Conservation (phyloP, 2,113 vertebrate genomes). For the Damaliscus lunatus region DNA sequence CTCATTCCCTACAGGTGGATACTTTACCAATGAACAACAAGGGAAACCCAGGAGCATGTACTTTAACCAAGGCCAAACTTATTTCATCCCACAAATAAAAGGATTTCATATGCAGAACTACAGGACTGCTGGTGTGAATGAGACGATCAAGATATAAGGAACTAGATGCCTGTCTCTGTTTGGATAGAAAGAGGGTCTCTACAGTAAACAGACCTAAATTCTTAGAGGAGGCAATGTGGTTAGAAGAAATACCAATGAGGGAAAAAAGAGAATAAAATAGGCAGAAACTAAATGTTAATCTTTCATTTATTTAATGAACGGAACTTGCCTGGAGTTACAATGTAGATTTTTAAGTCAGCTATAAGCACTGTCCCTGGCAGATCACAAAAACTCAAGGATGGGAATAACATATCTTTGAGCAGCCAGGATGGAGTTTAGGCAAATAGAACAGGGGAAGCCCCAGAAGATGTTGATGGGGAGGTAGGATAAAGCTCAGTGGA, state of each 20-base stretch:
- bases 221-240: not conserved
- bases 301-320: not conserved
- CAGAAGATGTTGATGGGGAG: not conserved
- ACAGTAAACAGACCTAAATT: not conserved
- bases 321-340: not conserved
- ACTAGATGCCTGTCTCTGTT: not conserved
- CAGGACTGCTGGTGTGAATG: not conserved
- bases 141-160: not conserved
- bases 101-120: not conserved
- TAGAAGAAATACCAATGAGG: not conserved
- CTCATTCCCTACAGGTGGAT: not conserved
- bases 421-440: not conserved
- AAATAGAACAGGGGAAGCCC: not conserved
- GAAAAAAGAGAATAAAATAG: not conserved
- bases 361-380: not conserved
- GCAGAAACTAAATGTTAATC: not conserved
- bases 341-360: not conserved
- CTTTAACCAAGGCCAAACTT: not conserved
- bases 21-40: not conserved
- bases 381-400: not conserved
- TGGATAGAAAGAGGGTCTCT: not conserved
- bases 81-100: constrained; percentile 19
- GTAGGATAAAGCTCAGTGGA: not conserved
- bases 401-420: not conserved
- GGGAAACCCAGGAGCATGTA: not conserved